Percentiles rank a stretch among this genome's conserved stretches.
These are phyloP conservation scores for Ptychobarbus kaznakovi DNA, from an alignment of 2,797 vertebrate genomes.

Conservation along the genomic window DNA sequence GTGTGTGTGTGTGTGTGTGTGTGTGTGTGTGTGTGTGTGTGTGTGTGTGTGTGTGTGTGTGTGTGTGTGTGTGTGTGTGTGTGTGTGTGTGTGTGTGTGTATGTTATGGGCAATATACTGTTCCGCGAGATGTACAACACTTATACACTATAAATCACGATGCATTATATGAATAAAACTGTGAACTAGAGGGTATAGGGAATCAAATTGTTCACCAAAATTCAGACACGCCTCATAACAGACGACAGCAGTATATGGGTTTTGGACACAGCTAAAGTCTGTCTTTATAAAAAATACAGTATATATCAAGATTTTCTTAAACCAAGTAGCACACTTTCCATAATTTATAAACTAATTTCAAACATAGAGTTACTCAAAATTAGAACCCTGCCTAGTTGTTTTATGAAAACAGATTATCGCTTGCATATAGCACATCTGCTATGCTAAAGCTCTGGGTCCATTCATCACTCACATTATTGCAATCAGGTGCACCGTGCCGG, in stretches of 20 bases:
- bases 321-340: slow-evolving; percentile 65
- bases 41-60: too few species aligned
- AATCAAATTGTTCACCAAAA: background rate
- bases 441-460: slow-evolving; percentile 58
- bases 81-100: too few species aligned
- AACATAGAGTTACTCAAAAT: slow-evolving; percentile 66
- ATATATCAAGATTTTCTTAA: slow-evolving; percentile 55
- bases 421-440: slow-evolving; percentile 70
- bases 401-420: slow-evolving; percentile 77
- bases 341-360: slow-evolving; percentile 72
- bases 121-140: background rate
- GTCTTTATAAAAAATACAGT: background rate
- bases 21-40: too few species aligned
- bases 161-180: background rate
- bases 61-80: too few species aligned
- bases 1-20: too few species aligned
- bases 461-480: slow-evolving; percentile 75
- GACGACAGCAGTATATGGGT: background rate
- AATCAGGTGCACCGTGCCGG: slow-evolving; percentile 69
- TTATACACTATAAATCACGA: slow-evolving; percentile 10
- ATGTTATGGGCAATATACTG: background rate
- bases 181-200: background rate
- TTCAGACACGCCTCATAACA: background rate
- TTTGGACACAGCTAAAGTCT: background rate
- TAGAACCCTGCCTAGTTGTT: slow-evolving; percentile 68